Conservation (phyloP, 1,140 invertebrate genomes). For the Lanistes nyassanus region DNA sequence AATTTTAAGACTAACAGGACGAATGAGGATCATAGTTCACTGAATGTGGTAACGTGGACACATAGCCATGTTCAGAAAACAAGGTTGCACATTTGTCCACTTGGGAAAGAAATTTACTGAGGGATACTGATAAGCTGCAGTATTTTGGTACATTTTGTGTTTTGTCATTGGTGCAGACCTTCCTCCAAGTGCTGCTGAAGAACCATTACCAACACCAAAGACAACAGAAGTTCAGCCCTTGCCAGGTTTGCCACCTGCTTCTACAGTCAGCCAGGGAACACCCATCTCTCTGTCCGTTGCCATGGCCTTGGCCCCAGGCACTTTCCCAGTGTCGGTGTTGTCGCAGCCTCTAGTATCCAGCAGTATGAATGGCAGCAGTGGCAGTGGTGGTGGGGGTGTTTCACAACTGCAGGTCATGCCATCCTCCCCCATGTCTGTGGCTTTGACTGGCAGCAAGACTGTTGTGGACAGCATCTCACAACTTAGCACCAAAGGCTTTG, state of each 20-base stretch:
- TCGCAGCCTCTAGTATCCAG: neutral
- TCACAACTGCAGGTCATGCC: neutral
- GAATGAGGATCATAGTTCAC: too few relatives aligned
- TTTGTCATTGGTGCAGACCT: constrained; percentile 73
- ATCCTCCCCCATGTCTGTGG: neutral
- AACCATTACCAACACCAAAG: constrained; percentile 76
- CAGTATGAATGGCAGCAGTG: too few relatives aligned
- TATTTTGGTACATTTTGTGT: too few relatives aligned
- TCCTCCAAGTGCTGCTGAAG: constrained; percentile 85
- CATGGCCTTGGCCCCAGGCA: neutral
- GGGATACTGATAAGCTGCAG: too few relatives aligned
- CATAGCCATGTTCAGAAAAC: too few relatives aligned
- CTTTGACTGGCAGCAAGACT: neutral
- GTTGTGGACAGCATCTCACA: neutral
- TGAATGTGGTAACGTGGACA: too few relatives aligned
- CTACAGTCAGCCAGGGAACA: neutral
- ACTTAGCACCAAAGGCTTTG: constrained; percentile 9
- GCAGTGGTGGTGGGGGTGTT: neutral
- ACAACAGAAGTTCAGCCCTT: constrained; percentile 57
- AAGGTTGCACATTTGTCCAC: too few relatives aligned
- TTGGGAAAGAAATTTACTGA: too few relatives aligned
- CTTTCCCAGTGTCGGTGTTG: neutral
- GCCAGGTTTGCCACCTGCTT: neutral
- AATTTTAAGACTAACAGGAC: too few relatives aligned
- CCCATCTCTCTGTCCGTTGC: neutral